A percentile compares a stretch with the other conserved stretches of the same genome.
phyloP scores from a whole-genome alignment of 2,888 invertebrate species.

The Agriotes lineatus region DNA sequence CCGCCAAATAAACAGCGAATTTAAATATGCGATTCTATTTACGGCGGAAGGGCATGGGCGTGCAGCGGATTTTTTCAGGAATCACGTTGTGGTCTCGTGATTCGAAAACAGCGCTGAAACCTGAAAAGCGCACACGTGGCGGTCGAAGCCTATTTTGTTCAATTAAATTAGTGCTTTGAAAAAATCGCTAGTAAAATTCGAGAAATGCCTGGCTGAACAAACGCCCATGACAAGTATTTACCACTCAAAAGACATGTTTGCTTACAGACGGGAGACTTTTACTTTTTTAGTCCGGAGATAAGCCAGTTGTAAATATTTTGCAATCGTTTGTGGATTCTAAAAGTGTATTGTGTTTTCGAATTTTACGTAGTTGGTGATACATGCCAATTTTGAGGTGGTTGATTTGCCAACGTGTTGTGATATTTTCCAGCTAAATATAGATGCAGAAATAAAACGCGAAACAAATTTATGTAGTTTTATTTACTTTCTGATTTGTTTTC shows the following conservation, averaged over 20 bases:
- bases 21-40: conserved; percentile 16
- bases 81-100: background rate
- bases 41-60: background rate
- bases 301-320: conserved; percentile 12
- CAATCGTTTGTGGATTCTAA: background rate
- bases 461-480: no score
- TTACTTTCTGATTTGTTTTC: no score
- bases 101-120: background rate
- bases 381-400: background rate
- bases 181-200: no score
- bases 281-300: background rate
- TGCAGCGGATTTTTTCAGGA: background rate
- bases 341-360: background rate
- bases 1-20: conserved; percentile 25
- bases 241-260: no score
- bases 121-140: background rate
- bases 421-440: no score
- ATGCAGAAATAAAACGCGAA: no score
- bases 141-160: no score
- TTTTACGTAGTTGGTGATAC: background rate
- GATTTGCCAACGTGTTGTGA: no score
- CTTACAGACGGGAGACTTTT: background rate
- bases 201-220: no score
- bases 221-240: background rate
- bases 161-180: no score